Base-by-base conservation (phyloP, 92 coral and sea anemone genomes). In the Galaxea fascicularis region DNA sequence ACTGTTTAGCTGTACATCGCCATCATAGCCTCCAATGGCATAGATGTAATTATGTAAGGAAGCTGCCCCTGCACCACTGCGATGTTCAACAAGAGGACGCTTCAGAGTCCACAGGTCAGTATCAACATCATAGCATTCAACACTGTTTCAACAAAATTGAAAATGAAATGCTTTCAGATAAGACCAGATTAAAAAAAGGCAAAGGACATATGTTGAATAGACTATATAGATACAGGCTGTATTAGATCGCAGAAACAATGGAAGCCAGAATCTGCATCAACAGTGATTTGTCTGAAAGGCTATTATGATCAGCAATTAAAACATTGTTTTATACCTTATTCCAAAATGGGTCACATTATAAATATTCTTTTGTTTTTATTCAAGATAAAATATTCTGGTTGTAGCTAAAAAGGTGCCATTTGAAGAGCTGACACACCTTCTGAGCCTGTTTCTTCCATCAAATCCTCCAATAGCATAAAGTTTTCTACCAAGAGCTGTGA, bases 1-100 rank as follows among this genome's bases (percentile, higher is more conserved):
- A 51, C 95, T 94, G 85, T 74, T 91, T 26, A 89, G 78, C 46
- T 94, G 98, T 7, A 86, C 84, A 35, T 88, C 92, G 0, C 96
- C 96, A 85, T 90, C 62, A 69, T 93, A 93, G 20, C 96, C 96
- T 28, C 96, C 96, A 24, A 90, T 62, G 28, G 92, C 87, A 79
- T 93, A 93, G 26, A 90, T 57, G 11, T 71, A 82, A 63, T 63
- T 81, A 35, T 74, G 77, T 8, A 89, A 58, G 4, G 96, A 78
- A 1, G 92, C 94, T 45, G 89, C 92, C 4, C 92, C 96, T 10
- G 96, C 94, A 0, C 96, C 96, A 58, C 96, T 93, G 29, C 96
- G 94, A 70, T 86, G 94, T 65, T 89, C 87, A 68, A 84, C 81
- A 78, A 93, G 87, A 2, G 96, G 87, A 10, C 90, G 79, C 10